phyloP scores from a whole-genome alignment of 2,113 vertebrate species.

The Grammomys surdaster region DNA sequence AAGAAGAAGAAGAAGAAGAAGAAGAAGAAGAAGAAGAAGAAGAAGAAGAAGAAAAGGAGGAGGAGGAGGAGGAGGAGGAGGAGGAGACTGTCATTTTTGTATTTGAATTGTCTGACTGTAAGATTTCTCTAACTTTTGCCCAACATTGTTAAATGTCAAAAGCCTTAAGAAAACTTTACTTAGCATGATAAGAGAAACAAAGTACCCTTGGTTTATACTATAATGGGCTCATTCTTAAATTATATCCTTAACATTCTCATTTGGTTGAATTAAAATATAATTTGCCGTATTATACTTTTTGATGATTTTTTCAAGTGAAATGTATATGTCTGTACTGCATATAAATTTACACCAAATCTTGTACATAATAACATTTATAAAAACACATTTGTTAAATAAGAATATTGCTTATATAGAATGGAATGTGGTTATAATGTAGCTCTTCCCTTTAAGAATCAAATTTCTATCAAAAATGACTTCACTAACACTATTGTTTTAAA shows the following conservation, averaged over 20 bases:
- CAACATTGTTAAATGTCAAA: constrained; percentile 13
- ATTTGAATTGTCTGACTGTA: constrained; percentile 25
- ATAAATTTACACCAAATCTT: constrained; percentile 9
- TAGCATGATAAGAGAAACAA: constrained; percentile 43
- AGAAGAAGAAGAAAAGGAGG: too few relatives aligned
- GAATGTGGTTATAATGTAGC: background rate
- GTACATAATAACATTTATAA: background rate
- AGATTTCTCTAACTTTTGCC: background rate
- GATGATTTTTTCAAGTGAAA: background rate
- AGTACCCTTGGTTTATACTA: background rate
- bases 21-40: background rate
- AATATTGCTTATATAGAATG: background rate
- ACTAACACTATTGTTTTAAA: constrained; percentile 7
- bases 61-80: too few relatives aligned
- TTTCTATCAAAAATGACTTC: background rate
- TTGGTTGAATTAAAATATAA: constrained; percentile 23
- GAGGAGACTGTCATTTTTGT: constrained; percentile 36
- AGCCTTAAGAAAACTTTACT: background rate
- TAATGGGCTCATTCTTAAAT: background rate
- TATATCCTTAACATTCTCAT: background rate
- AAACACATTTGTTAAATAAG: background rate
- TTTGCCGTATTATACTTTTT: background rate
- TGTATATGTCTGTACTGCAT: background rate
- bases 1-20: background rate
- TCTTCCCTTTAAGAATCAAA: background rate